These are phyloP conservation scores for Cossypha dichroa DNA, from an alignment of 2,797 vertebrate genomes.

Conservation along the genomic window DNA sequence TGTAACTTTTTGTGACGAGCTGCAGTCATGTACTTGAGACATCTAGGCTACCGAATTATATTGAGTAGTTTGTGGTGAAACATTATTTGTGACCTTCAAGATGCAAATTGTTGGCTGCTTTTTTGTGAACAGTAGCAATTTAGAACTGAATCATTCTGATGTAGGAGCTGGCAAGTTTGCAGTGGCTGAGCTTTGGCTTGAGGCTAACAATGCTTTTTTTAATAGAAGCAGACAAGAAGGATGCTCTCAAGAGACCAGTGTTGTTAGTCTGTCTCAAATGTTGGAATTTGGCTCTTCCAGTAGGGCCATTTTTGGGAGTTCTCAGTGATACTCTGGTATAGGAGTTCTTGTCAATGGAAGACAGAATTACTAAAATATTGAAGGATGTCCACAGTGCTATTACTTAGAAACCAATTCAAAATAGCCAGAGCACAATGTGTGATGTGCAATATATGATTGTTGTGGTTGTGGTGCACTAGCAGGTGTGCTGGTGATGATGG, in stretches of 20 bases:
- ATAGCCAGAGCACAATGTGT: rapidly evolving
- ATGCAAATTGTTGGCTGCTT: neutral
- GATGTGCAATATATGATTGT: neutral
- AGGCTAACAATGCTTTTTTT: neutral
- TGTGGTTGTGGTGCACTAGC: neutral
- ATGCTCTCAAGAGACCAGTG: neutral
- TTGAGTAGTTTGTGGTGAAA: neutral
- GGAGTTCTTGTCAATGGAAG: neutral
- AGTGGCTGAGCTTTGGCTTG: neutral
- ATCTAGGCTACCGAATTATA: neutral
- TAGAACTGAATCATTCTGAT: neutral
- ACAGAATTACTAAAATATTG: neutral
- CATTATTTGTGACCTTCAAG: neutral
- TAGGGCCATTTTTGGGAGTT: rapidly evolving
- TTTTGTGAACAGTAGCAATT: neutral
- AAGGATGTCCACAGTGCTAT: neutral
- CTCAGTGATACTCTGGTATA: neutral
- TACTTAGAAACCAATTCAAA: neutral
- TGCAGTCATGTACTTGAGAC: neutral
- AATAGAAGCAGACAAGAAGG: neutral
- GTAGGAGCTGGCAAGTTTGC: neutral
- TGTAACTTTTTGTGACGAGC: neutral
- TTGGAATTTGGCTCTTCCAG: neutral
- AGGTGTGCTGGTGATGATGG: neutral
- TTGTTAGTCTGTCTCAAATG: neutral